Evolutionary conservation across 2,797 vertebrate species (phyloP), one percentile per base, ranked within the genome.

Genomic region (Lagodon rhomboides): DNA sequence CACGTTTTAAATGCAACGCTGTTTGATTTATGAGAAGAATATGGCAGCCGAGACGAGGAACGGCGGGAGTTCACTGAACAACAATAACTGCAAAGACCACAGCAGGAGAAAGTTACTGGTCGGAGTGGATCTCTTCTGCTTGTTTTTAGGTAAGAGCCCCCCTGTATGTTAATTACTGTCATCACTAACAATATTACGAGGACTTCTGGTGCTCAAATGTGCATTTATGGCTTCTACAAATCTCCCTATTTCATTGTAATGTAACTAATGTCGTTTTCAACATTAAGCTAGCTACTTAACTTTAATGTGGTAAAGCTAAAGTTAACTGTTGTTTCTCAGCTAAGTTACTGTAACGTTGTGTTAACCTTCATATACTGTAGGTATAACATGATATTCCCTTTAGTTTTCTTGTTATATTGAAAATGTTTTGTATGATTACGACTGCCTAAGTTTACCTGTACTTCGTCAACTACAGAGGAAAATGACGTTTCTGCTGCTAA

Each of bases 91-190:
- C 81, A 95, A 96, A 83, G 93, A 95, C 77, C 94, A 95, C 95
- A 95, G 95, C 95, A 93, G 96, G 95, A 97, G 96, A 74, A 96
- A 94, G 89, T 83, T 98, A 79, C 96, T 99, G 85, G 90, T 98
- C 87, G 96, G 96, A 75, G 95, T 98, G 88, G 97, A 99, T 67
- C 95, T 97, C 69, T 97, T 98, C 95, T 99, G 98, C 90, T 80
- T 98, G 73, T 94, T 98, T 81, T 82, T 99, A 91, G 97, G 98
- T 99, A 91, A 97, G 88, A 63, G 3, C 9, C 9, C 1, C 10
- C 5, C n/a, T 76, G 16, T 17, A 12, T 17, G 20, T 47, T 3
- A 0, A 20, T 18, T 17, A 9, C 12, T 0, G 3, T 17, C 3
- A n/a, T 20, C 11, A 11, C 0, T 7, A n/a, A 27, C 22, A 1